Conservation (phyloP, 1,140 invertebrate species). For the Dufourea novaeangliae region DNA sequence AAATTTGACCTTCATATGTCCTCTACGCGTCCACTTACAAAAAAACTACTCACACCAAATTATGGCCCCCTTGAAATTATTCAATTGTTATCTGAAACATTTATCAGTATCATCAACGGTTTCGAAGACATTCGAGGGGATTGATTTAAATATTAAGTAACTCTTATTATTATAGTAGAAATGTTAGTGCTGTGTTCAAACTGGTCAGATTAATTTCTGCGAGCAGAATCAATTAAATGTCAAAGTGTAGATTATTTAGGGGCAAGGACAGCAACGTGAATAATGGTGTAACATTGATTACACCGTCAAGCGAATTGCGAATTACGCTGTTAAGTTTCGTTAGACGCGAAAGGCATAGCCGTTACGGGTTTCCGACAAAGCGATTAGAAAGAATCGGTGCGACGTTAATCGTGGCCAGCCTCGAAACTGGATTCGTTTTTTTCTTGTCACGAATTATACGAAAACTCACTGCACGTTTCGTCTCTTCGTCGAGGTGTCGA, state of each 20-base stretch:
- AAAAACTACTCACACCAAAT: too few species aligned
- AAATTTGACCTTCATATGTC: too few species aligned
- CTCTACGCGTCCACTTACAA: too few species aligned
- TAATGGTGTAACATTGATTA: background rate
- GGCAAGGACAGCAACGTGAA: background rate
- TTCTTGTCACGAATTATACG: constrained; percentile 26
- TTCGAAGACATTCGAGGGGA: too few species aligned
- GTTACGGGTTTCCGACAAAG: background rate
- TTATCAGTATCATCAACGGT: too few species aligned
- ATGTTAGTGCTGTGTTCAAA: background rate
- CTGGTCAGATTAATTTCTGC: too few species aligned
- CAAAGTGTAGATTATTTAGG: background rate
- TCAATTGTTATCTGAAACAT: too few species aligned
- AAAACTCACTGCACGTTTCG: constrained; percentile 85
- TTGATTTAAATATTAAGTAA: too few species aligned
- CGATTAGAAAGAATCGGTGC: background rate
- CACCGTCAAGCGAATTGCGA: background rate
- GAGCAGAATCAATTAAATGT: too few species aligned
- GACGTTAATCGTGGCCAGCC: background rate
- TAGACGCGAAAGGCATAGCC: background rate
- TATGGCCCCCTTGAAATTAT: too few species aligned
- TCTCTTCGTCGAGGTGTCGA: constrained; percentile 82
- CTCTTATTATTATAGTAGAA: too few species aligned
- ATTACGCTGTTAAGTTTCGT: constrained; percentile 4
- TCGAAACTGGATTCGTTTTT: background rate